These are phyloP conservation scores for Echinometra lucunter DNA, from an alignment of 53 echinoderm and acorn worm species.

Conservation along the genomic window DNA sequence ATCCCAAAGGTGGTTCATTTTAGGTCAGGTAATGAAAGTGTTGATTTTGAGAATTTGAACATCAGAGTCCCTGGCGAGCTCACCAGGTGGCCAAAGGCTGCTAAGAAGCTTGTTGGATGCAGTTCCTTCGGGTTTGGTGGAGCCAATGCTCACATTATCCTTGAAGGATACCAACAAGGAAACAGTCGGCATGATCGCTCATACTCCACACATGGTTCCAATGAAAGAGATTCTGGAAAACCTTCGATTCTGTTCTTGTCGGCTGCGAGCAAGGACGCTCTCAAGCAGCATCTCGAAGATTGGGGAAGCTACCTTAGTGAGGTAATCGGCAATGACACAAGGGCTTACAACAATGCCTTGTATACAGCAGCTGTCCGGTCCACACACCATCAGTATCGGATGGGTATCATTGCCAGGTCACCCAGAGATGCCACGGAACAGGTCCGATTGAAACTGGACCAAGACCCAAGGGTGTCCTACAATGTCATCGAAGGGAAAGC, in stretches of 20 bases:
- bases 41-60: constrained; percentile 89
- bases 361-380: constrained; percentile 90
- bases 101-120: constrained; percentile 85
- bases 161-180: constrained; percentile 85
- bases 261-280: constrained; percentile 88
- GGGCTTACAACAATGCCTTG: constrained; percentile 83
- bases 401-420: constrained; percentile 88
- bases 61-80: constrained; percentile 88
- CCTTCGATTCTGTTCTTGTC: constrained; percentile 90
- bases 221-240: constrained; percentile 76
- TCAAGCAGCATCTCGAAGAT: constrained; percentile 82
- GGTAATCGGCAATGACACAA: constrained; percentile 81
- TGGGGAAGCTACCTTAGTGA: constrained; percentile 91
- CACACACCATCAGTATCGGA: constrained; percentile 83
- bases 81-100: constrained; percentile 91
- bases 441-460: constrained; percentile 88
- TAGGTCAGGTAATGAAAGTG: constrained; percentile 88
- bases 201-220: constrained; percentile 53
- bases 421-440: constrained; percentile 91
- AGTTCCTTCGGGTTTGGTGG: constrained; percentile 99
- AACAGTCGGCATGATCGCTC: constrained; percentile 37
- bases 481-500: constrained; percentile 93
- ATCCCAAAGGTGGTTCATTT: constrained; percentile 98
- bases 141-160: constrained; percentile 93
- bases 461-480: constrained; percentile 88